Percentiles rank a stretch among this genome's conserved stretches.
Conservation (phyloP, 2,797 vertebrate genomes). For the Anguilla marmorata region DNA sequence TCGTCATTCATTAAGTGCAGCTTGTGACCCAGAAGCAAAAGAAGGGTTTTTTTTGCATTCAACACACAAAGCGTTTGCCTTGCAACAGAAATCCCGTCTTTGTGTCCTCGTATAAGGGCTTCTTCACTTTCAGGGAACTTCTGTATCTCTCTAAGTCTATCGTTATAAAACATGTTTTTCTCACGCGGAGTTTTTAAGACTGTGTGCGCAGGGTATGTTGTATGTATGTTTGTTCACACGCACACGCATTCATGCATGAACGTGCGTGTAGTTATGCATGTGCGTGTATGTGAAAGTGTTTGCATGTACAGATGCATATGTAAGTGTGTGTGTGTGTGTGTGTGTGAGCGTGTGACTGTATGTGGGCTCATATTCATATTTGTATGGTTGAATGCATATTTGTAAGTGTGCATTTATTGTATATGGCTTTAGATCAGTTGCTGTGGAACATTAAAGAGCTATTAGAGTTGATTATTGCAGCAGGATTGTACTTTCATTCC, state of each 20-base stretch:
- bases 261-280: background rate
- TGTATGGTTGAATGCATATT: background rate
- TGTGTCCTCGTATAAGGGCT: background rate
- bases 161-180: background rate
- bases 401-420: background rate
- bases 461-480: background rate
- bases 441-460: constrained; percentile 1
- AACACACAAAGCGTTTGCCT: background rate
- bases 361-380: background rate
- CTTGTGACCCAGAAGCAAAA: constrained; percentile 20
- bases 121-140: background rate
- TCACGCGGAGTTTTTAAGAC: background rate
- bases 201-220: background rate
- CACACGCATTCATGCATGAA: background rate
- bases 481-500: background rate
- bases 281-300: constrained; percentile 36
- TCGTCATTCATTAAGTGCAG: background rate
- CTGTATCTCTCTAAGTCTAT: background rate
- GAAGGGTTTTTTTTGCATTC: constrained; percentile 20
- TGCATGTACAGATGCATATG: constrained; percentile 31
- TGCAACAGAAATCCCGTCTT: background rate
- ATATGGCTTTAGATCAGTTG: background rate
- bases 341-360: background rate
- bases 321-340: background rate
- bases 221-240: background rate